Conservation (phyloP, 1,140 invertebrate genomes). For the Drosophila varians region DNA sequence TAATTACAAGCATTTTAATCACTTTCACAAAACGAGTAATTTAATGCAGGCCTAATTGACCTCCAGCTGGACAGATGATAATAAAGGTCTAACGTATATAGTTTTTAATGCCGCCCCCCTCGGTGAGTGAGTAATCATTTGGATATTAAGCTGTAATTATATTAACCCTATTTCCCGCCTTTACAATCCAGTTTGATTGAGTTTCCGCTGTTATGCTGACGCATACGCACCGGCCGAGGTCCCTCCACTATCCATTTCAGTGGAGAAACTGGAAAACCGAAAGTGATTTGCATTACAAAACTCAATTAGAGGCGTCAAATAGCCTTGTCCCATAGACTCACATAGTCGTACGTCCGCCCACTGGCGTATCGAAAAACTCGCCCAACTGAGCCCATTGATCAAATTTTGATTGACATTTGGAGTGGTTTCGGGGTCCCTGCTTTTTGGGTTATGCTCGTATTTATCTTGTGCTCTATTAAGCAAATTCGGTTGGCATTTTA, state of each 20-base stretch:
- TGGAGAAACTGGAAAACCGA: slow-evolving; percentile 34
- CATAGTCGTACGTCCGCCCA: slow-evolving; percentile 17
- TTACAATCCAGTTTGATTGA: slow-evolving; percentile 33
- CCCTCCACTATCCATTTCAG: slow-evolving; percentile 32
- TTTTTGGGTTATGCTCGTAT: slow-evolving; percentile 22
- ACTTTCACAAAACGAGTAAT: slow-evolving; percentile 3
- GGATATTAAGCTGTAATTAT: slow-evolving; percentile 15
- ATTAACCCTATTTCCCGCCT: slow-evolving; percentile 45
- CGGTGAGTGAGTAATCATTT: slow-evolving; percentile 10
- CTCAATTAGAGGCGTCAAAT: slow-evolving; percentile 51
- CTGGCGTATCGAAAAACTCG: neutral
- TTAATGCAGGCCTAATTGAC: neutral
- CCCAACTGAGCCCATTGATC: slow-evolving; percentile 40
- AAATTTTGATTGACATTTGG: slow-evolving; percentile 46
- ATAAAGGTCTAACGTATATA: neutral
- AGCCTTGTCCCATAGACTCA: slow-evolving; percentile 39
- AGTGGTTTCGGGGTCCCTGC: slow-evolving; percentile 25
- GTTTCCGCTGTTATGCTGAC: slow-evolving; percentile 28
- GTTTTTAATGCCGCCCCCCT: slow-evolving; percentile 1
- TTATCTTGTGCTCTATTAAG: slow-evolving; percentile 42
- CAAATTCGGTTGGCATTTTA: slow-evolving; percentile 44
- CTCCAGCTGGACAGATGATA: slow-evolving; percentile 3
- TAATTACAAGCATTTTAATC: neutral
- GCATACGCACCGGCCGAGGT: slow-evolving; percentile 34
- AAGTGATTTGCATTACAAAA: slow-evolving; percentile 54